Evolutionary conservation across 2,113 vertebrate genomes (phyloP).

Genomic region (Papio anubis): DNA sequence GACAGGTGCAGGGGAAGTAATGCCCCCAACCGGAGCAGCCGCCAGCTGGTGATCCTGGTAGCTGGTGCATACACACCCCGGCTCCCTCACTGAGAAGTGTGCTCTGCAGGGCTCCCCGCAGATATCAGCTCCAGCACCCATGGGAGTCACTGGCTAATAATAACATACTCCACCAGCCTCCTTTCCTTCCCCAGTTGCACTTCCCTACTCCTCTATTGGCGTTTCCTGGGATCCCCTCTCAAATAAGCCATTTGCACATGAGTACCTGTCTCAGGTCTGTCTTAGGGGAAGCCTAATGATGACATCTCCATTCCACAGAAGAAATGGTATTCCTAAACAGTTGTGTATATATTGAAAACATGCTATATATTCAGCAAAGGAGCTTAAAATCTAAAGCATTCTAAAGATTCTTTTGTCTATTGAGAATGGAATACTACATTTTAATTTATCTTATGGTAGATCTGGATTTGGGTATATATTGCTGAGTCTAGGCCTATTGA

Average conservation of each 20-base stretch:
- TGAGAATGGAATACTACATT: background rate
- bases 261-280: background rate
- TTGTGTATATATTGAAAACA: background rate
- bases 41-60: too few species aligned
- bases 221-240: background rate
- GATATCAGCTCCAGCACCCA: background rate
- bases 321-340: background rate
- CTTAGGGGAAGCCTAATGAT: background rate
- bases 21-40: background rate
- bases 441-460: background rate
- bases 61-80: background rate
- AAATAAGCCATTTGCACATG: background rate
- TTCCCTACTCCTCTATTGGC: rapidly evolving
- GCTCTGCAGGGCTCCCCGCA: background rate
- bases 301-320: background rate
- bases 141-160: rapidly evolving
- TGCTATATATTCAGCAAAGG: background rate
- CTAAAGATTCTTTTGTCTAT: background rate
- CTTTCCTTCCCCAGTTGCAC: too few species aligned
- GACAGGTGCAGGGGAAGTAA: too few species aligned
- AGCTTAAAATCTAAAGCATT: background rate
- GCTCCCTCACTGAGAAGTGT: background rate
- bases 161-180: rapidly evolving
- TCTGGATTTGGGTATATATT: background rate
- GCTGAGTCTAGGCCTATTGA: background rate